Base-by-base conservation (phyloP, 2,888 invertebrate species). In the Tetheella fluctuosa region DNA sequence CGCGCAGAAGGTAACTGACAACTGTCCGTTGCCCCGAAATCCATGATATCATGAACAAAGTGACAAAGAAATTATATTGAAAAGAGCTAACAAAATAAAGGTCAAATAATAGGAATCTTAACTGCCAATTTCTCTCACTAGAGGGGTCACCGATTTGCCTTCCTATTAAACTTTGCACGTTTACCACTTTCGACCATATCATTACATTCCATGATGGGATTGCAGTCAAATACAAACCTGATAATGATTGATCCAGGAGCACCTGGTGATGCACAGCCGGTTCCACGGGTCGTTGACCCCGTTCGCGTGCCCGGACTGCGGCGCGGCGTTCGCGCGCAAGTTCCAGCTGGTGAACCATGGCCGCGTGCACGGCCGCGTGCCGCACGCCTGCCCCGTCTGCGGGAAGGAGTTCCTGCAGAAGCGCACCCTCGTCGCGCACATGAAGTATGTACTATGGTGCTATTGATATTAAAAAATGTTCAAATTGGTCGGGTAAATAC, bases 221-320 rank as follows among this genome's bases (percentile, higher is more conserved):
- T 25, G 25, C 6, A 6, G 25, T 25, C 6, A 25, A 25, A 25
- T 6, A 25, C 30, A 54, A 25, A 6, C 25, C 6, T 25, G 6
- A n/a, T n/a, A n/a, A n/a, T n/a, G n/a, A n/a, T n/a, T n/a, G n/a
- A 37, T n/a, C 0, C 80, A 93, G 93, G 93, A 92, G 83, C 94
- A 98, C 74, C 81, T 94, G 71, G 97, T 97, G 74, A 98, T 97
- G 93, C 98, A 98, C 91, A 95, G 97, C 63, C 93, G 98, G 66
- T 98, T 98, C 90, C 98, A 98, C 89, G 98, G 98, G n/a, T 99
- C 99, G 8, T 95, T 98, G 78, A 97, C 98, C 79, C 99, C 99
- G 13, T 99, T 98, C 91, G 96, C 96, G 72, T 99, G 99, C 88
- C 95, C 96, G 59, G 97, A 97, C 81, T 99, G 99, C 81, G 97